phyloP scores from a whole-genome alignment of 2,113 vertebrate genomes.

The Crotalus viridis region DNA sequence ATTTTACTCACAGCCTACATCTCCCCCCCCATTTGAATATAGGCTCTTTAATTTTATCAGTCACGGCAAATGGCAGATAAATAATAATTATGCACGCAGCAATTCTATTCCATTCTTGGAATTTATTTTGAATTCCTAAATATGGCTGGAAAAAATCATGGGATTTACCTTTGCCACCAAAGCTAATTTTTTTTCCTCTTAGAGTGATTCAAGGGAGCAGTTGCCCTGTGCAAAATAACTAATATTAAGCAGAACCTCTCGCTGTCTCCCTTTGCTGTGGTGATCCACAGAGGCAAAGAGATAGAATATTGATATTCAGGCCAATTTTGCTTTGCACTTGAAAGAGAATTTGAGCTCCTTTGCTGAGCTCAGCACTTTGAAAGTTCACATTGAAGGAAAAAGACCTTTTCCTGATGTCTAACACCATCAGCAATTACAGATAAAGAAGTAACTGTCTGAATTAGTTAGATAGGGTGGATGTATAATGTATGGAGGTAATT shows the following conservation, averaged over 20 bases:
- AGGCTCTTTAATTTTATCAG: not conserved
- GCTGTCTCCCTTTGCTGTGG: not conserved
- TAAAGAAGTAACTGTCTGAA: not conserved
- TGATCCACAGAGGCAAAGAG: not conserved
- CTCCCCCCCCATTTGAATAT: not conserved
- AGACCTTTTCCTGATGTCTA: conserved; percentile 28
- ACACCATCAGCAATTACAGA: not conserved
- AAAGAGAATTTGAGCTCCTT: not conserved
- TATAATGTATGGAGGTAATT: too few relatives aligned
- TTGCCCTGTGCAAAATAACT: conserved; percentile 3
- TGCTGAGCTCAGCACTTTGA: conserved; percentile 24
- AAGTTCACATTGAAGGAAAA: conserved; percentile 24
- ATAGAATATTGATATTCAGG: not conserved
- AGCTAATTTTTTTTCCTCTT: conserved; percentile 1
- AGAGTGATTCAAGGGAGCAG: not conserved
- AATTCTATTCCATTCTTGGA: not conserved
- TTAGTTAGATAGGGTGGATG: not conserved
- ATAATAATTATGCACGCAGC: not conserved
- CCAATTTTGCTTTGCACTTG: not conserved
- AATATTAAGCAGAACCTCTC: not conserved
- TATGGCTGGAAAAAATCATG: not conserved
- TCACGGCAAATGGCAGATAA: conserved; percentile 25
- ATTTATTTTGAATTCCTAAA: conserved; percentile 19
- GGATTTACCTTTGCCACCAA: conserved; percentile 1
- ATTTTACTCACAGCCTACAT: not conserved